These are phyloP conservation scores for Tortricodes alternella DNA, from an alignment of 2,888 invertebrate species.

Conservation along the genomic window DNA sequence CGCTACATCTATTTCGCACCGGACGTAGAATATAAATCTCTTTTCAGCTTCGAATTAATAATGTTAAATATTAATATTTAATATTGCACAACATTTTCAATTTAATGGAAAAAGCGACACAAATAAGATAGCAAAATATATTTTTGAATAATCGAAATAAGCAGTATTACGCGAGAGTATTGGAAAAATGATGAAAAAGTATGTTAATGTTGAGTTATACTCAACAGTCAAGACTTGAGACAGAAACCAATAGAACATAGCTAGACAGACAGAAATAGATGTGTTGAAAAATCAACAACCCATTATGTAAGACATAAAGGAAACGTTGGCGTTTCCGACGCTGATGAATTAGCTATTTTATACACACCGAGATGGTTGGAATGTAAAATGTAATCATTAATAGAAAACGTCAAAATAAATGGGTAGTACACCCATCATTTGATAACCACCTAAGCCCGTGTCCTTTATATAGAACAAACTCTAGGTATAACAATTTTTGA, in stretches of 20 bases:
- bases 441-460: too few relatives aligned
- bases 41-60: constrained; percentile 1
- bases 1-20: constrained; percentile 27
- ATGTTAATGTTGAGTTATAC: too few relatives aligned
- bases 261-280: constrained; percentile 26
- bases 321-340: constrained; percentile 13
- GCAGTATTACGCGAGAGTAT: too few relatives aligned
- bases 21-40: constrained; percentile 31
- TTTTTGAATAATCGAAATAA: too few relatives aligned
- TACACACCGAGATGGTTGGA: background rate
- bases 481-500: too few relatives aligned
- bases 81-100: too few relatives aligned
- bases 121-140: too few relatives aligned
- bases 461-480: too few relatives aligned
- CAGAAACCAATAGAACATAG: background rate
- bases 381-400: background rate
- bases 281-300: constrained; percentile 23
- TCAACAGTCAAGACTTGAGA: constrained; percentile 5
- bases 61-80: too few relatives aligned
- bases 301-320: constrained; percentile 14
- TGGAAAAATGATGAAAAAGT: too few relatives aligned
- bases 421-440: too few relatives aligned
- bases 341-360: constrained; percentile 18
- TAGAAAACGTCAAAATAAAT: background rate
- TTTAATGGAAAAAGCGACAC: too few relatives aligned